These are phyloP conservation scores for Laspeyria flexula DNA, from an alignment of 2,888 invertebrate genomes.

Conservation along the genomic window DNA sequence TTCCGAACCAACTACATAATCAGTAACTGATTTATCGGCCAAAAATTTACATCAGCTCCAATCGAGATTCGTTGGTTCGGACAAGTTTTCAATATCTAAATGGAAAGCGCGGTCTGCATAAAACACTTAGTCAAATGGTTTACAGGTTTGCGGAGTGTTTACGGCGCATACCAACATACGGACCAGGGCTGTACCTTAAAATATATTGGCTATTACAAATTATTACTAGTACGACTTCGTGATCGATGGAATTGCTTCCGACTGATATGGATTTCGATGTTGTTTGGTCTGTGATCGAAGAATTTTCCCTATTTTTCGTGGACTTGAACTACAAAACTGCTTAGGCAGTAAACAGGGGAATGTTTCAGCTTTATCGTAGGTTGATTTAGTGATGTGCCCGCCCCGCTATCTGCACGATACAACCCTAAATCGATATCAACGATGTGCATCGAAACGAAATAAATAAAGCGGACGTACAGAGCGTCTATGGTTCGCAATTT, in stretches of 20 bases:
- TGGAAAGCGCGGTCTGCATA: slow-evolving; percentile 63
- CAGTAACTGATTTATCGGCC: slow-evolving; percentile 34
- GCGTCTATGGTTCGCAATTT: slow-evolving; percentile 25
- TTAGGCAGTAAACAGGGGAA: slow-evolving; percentile 8
- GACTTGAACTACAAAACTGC: slow-evolving; percentile 5
- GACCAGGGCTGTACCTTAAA: slow-evolving; percentile 22
- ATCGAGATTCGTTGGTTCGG: slow-evolving; percentile 47
- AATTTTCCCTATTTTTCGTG: background rate
- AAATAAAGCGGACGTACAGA: slow-evolving; percentile 35
- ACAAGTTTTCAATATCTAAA: slow-evolving; percentile 74
- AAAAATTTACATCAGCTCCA: slow-evolving; percentile 36
- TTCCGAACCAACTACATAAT: slow-evolving; percentile 5
- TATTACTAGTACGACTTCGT: slow-evolving; percentile 12
- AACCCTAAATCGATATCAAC: slow-evolving; percentile 36
- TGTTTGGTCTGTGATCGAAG: slow-evolving; percentile 5
- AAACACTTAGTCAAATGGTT: slow-evolving; percentile 76
- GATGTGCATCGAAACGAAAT: slow-evolving; percentile 38
- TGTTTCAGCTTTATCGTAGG: background rate
- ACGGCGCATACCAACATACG: slow-evolving; percentile 38
- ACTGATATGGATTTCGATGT: slow-evolving; percentile 1
- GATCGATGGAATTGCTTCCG: slow-evolving; percentile 19
- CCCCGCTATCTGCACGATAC: slow-evolving; percentile 2
- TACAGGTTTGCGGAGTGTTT: slow-evolving; percentile 61
- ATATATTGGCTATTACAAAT: slow-evolving; percentile 23
- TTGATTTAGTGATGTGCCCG: slow-evolving; percentile 2